Evolutionary conservation across 1,140 invertebrate genomes (phyloP).

Genomic region (Periplaneta americana): DNA sequence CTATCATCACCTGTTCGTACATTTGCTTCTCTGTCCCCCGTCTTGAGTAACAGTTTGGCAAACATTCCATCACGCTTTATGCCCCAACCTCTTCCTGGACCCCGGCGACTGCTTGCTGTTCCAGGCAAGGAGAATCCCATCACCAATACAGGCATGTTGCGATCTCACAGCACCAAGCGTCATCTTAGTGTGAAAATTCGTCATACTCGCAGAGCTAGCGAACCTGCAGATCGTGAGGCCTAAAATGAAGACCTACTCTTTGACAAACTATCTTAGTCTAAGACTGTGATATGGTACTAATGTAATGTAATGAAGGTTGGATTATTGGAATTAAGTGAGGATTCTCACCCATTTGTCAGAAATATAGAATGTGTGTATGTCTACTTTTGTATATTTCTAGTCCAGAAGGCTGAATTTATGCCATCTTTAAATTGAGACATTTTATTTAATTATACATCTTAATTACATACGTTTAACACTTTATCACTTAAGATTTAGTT

Average conservation of each 20-base stretch:
- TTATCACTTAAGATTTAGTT: too few relatives aligned
- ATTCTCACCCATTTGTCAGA: too few relatives aligned
- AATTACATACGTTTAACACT: too few relatives aligned
- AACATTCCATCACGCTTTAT: slow-evolving; percentile 7
- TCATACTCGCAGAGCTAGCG: not conserved
- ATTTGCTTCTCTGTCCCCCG: not conserved
- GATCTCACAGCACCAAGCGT: not conserved
- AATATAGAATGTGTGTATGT: too few relatives aligned
- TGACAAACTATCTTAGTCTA: not conserved
- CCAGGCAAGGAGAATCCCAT: slow-evolving; percentile 3
- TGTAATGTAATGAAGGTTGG: too few relatives aligned
- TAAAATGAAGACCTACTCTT: not conserved
- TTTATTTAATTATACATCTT: too few relatives aligned
- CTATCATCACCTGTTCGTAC: not conserved
- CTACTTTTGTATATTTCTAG: too few relatives aligned
- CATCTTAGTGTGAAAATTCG: not conserved
- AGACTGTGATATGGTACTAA: not conserved
- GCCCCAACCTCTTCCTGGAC: not conserved
- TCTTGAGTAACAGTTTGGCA: slow-evolving; percentile 1
- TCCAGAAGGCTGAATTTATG: too few relatives aligned
- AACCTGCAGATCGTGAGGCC: not conserved
- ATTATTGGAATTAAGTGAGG: too few relatives aligned
- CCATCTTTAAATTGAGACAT: too few relatives aligned
- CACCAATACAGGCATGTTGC: not conserved
- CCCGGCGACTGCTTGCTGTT: not conserved